Conservation (phyloP, 2,113 vertebrate genomes). For the Oncorhynchus keta region DNA sequence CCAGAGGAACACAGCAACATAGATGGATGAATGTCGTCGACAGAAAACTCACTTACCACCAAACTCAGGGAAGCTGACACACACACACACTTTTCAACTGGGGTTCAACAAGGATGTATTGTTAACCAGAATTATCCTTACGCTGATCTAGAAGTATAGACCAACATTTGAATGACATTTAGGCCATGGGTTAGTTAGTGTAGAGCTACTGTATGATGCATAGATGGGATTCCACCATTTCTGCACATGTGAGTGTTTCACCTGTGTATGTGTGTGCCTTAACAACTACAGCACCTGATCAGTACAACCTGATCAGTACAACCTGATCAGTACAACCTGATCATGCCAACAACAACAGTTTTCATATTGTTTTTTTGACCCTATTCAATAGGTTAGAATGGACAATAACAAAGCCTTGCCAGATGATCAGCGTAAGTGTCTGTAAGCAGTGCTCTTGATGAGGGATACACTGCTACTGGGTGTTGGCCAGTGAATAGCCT, state of each 20-base stretch:
- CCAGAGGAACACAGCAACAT: constrained; percentile 10
- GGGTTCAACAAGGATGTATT: background rate
- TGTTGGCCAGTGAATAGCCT: background rate
- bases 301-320: constrained; percentile 22
- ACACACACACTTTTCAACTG: constrained; percentile 7
- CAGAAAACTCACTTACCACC: constrained; percentile 8
- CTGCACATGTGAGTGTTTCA: constrained; percentile 33
- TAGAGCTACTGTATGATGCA: background rate
- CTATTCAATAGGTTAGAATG: background rate
- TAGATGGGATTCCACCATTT: constrained; percentile 14
- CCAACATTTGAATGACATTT: background rate
- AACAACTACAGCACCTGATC: constrained; percentile 10
- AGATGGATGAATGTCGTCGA: background rate
- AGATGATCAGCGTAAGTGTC: background rate
- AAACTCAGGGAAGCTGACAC: constrained; percentile 47
- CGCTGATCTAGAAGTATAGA: background rate
- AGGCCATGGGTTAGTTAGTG: background rate
- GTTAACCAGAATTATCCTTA: constrained; percentile 3
- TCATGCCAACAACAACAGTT: too few relatives aligned
- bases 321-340: constrained; percentile 27
- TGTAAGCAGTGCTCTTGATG: too few relatives aligned
- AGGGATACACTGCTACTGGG: background rate
- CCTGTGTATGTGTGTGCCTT: constrained; percentile 49
- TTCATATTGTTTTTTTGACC: constrained; percentile 8
- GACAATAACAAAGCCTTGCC: constrained; percentile 15